Evolutionary conservation across 2,888 invertebrate species (phyloP), one percentile per base, ranked within the genome.

Genomic region (Myopa tessellatipennis): DNA sequence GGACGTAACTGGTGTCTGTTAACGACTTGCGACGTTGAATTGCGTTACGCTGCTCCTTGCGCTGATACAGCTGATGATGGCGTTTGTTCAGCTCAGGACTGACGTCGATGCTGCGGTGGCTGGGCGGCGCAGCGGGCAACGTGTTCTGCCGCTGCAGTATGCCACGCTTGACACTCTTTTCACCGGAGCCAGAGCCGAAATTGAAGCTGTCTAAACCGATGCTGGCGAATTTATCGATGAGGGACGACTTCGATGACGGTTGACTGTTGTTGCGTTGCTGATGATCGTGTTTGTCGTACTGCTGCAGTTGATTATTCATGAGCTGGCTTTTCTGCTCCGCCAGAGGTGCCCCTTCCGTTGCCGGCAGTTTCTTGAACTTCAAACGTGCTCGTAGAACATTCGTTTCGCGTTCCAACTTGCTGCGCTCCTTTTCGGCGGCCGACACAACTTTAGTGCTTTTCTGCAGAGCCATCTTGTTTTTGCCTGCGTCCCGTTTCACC

Each of bases 1-100:
- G 82, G 68, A 85, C 85, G 73, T 84, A 83, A 73, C 80, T 80
- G 58, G 79, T 77, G 73, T 84, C 83, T 26, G 85, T 88, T 52
- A 88, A 83, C 5, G 87, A 88, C 72, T 86, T 87, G 40, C 88
- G 84, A 3, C 88, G 84, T 58, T 84, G 86, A 78, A 85, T 16
- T 79, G 85, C 83, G 0, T 73, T 76, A 50, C 79, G 84, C 61
- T 83, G 82, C 74, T 86, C 86, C 67, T 82, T 76, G 16, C 84
- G 83, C 68, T 85, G 85, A 38, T 71, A 73, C 6, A 74, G 78
- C 67, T 73, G 79, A 60, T 76, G 76, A 6, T 79, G 77, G n/a
- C 74, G 78, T 4, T 68, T 74, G 6, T 67, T n/a, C 52, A 4
- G 12, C 8, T n/a, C 26, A 4, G 16, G 40, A 58, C 71, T 45